Evolutionary conservation across 2,797 vertebrate species (phyloP).

Genomic region (Micrastur ruficollis): DNA sequence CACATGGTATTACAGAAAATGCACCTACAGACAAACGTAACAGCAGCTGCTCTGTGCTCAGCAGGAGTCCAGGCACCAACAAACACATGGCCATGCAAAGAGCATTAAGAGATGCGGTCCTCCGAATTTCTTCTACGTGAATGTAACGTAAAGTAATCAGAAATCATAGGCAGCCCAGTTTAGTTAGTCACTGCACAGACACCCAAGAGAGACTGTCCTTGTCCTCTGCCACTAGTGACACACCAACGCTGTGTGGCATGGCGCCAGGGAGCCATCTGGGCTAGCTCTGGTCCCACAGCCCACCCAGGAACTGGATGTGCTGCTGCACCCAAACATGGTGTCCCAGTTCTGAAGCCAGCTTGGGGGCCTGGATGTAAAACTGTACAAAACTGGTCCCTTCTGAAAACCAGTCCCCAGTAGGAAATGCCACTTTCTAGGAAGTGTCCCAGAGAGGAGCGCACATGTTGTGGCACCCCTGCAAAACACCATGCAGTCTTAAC

Average conservation of each 20-base stretch:
- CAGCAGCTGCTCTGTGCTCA: neutral
- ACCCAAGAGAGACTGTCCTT: neutral
- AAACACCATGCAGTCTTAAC: neutral
- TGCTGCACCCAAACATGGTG: rapidly evolving
- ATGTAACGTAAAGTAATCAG: neutral
- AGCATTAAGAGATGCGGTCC: neutral
- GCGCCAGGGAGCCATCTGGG: rapidly evolving
- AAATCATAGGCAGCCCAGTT: neutral
- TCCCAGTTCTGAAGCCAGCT: neutral
- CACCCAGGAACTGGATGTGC: rapidly evolving
- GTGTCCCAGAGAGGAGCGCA: neutral
- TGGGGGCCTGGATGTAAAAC: neutral
- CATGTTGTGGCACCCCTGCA: neutral
- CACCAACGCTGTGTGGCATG: rapidly evolving
- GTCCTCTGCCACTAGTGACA: neutral
- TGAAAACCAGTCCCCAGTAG: neutral
- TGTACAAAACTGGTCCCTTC: neutral
- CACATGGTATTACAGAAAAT: neutral
- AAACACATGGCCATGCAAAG: neutral
- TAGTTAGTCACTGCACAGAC: neutral
- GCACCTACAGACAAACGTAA: neutral
- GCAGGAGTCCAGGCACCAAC: neutral
- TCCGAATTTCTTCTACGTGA: neutral
- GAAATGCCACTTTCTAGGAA: neutral
- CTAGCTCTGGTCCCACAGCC: neutral